phyloP scores from a whole-genome alignment of 2,797 vertebrate species.

The Carduelis carduelis region DNA sequence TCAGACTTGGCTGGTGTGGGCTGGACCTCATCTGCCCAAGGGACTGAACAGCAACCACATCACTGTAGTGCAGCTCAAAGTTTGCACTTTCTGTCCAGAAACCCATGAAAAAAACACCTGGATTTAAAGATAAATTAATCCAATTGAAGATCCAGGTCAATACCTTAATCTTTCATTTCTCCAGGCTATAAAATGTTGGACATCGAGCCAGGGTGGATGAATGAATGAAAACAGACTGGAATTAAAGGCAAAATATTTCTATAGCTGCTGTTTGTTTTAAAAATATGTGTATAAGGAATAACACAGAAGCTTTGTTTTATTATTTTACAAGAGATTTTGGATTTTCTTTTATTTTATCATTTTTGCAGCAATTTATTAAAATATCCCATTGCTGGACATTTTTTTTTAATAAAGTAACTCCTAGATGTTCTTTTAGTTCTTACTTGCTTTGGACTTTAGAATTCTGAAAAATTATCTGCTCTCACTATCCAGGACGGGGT shows the following conservation, averaged over 20 bases:
- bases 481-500: background rate
- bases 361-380: background rate
- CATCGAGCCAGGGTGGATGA: background rate
- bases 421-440: background rate
- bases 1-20: fast-evolving
- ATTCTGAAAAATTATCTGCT: background rate
- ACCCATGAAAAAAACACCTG: background rate
- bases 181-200: background rate
- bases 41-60: background rate
- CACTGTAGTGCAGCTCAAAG: background rate
- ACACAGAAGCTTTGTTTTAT: background rate
- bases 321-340: background rate
- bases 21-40: background rate
- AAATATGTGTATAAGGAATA: background rate
- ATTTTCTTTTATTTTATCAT: background rate
- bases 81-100: background rate
- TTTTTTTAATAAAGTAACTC: background rate
- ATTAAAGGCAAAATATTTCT: background rate
- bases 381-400: background rate
- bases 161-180: background rate
- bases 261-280: background rate
- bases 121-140: background rate
- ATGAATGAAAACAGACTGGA: background rate
- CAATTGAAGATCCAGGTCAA: background rate
- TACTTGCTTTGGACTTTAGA: background rate